Conservation (phyloP, 2,888 invertebrate species). For the Hypsopygia costalis region DNA sequence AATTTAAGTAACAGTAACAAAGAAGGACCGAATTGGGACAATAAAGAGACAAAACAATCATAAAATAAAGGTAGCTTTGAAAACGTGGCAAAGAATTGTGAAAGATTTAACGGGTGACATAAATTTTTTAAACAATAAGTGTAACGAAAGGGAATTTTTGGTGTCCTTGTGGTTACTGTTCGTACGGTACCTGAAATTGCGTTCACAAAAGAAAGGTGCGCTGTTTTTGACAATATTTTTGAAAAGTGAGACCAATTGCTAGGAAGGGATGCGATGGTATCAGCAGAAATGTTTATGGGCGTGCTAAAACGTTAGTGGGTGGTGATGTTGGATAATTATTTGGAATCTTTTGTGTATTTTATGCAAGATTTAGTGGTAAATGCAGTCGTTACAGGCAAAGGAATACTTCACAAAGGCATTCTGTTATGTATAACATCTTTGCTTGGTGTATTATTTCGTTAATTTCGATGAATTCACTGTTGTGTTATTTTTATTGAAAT, state of each 20-base stretch:
- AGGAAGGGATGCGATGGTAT: constrained; percentile 16
- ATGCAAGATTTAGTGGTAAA: background rate
- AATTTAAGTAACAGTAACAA: constrained; percentile 3
- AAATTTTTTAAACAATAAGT: background rate
- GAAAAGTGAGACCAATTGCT: constrained; percentile 28
- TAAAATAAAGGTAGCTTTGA: constrained; percentile 5
- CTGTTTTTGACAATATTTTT: constrained; percentile 3
- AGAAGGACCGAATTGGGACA: no score
- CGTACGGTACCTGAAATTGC: constrained; percentile 2
- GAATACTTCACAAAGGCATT: background rate
- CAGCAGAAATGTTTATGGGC: constrained; percentile 4
- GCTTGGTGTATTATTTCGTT: no score
- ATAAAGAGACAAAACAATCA: constrained; percentile 7
- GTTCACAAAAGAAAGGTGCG: constrained; percentile 5
- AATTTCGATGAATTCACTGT: background rate
- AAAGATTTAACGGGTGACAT: background rate
- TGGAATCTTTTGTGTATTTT: background rate
- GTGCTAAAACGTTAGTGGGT: constrained; percentile 10
- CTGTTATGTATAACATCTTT: no score
- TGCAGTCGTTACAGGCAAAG: no score
- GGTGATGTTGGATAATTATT: constrained; percentile 9
- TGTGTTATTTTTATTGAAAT: background rate
- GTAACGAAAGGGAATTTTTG: background rate
- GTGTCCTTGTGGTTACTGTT: constrained; percentile 3
- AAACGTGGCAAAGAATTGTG: background rate